Conservation (phyloP, 2,113 vertebrate genomes). For the Corythornis madagascariensis region DNA sequence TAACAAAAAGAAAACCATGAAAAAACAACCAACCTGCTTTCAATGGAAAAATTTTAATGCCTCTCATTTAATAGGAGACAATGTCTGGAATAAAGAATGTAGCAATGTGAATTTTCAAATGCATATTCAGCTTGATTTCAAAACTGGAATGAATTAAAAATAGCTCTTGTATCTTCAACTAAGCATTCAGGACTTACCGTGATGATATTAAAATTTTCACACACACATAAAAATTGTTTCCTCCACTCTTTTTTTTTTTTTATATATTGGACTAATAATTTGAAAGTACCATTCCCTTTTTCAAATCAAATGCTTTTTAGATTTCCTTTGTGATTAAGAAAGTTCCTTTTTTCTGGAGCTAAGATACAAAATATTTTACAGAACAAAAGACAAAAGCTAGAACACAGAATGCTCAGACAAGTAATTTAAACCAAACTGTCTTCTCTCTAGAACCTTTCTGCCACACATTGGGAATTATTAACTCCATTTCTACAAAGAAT, state of each 20-base stretch:
- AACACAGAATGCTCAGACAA: not conserved
- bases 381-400: not conserved
- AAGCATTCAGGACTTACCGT: not conserved
- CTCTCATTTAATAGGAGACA: not conserved
- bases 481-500: slow-evolving; percentile 2
- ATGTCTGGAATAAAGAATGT: not conserved
- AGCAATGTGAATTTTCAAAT: not conserved
- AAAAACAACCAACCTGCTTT: not conserved
- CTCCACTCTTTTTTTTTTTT: not conserved
- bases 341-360: not conserved
- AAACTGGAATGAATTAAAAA: not conserved
- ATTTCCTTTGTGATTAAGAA: not conserved
- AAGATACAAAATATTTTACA: not conserved
- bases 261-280: not conserved
- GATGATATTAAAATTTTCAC: not conserved
- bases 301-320: not conserved
- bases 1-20: not conserved
- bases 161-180: not conserved
- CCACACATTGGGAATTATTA: slow-evolving; percentile 3
- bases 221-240: not conserved
- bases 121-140: not conserved
- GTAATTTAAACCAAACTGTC: slow-evolving; percentile 8
- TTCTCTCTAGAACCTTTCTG: not conserved
- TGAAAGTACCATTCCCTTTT: not conserved
- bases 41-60: not conserved